Evolutionary conservation across 2,888 invertebrate species (phyloP), one percentile per base, ranked within the genome.

Genomic region (Calliscelio sp.): DNA sequence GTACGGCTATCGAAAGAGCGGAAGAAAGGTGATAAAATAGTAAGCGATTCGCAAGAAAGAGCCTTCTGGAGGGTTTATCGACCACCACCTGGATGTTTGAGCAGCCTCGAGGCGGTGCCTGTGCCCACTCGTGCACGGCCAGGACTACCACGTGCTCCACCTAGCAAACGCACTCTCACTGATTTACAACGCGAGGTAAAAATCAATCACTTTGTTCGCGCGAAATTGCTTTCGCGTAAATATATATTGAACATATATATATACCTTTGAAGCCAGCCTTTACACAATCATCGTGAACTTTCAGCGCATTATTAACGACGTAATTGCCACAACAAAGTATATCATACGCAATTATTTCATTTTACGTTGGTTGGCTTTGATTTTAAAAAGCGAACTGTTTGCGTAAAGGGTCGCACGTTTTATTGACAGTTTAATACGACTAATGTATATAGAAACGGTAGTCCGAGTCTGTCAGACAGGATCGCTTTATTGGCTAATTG

Each of bases 21-120:
- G 87, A 99, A 99, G 93, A 99, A 99, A 92, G 97, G 97, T 32
- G 99, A 99, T 92, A 99, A 99, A 94, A 96, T 98, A 90, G 97
- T 99, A 84, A 96, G 97, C 87, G 99, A 99, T 93, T 98, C 98
- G 86, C 99, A 99, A 93, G 99, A 99, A 93, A 95, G 98, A 87
- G 99, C 99, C 66, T 99, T 98, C 94, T 99, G 99, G 99, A 95
- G 98, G 87, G 97, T 99, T 75, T 97, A 98, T 92, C 95, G 98
- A 89, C 99, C 99, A 71, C 98, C 98, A 78, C 98, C 98, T 20
- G 98, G 98, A 77, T 96, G 96, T 93, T 95, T 96, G 86, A 96
- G 96, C 90, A 96, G 97, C 86, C 94, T 98, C 86, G 98, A 98
- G 93, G 96, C 96, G 81, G 96, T 97, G 91, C 98, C 97, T 41